Evolutionary conservation across 2,113 vertebrate species (phyloP).

Genomic region (Verasper variegatus): DNA sequence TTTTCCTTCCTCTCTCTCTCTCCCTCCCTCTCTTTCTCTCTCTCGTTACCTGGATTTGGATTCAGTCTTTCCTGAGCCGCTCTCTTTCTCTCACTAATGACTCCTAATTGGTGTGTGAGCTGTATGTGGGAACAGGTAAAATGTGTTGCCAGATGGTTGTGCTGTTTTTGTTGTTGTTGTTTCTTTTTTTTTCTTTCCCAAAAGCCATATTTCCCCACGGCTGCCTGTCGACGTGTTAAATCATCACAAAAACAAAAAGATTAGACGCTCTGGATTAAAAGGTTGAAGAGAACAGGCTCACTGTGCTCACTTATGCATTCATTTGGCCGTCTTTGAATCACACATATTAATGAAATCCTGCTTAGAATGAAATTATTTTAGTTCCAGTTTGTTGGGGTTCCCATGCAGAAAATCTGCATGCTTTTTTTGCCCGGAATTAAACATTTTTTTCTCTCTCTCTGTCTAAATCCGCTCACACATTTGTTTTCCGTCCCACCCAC

Average conservation of each 20-base stretch:
- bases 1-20: neutral
- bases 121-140: conserved; percentile 76
- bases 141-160: conserved; percentile 77
- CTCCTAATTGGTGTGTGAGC: conserved; percentile 67
- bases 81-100: conserved; percentile 67
- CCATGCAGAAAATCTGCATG: conserved; percentile 62
- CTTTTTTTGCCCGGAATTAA: conserved; percentile 70
- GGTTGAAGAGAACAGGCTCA: conserved; percentile 45
- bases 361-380: conserved; percentile 60
- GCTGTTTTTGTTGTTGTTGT: conserved; percentile 3
- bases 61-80: conserved; percentile 18
- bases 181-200: conserved; percentile 16
- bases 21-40: neutral
- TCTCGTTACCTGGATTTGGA: conserved; percentile 22
- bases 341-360: conserved; percentile 61
- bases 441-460: conserved; percentile 43
- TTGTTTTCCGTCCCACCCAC: conserved; percentile 79
- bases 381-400: conserved; percentile 60
- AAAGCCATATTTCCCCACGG: conserved; percentile 62
- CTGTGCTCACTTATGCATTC: conserved; percentile 46
- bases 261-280: conserved; percentile 72
- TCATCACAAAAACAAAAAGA: conserved; percentile 79
- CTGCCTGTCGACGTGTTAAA: conserved; percentile 75
- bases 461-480: conserved; percentile 78
- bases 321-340: conserved; percentile 63